Conservation (phyloP, 2,113 vertebrate species). For the Pyrgilauda ruficollis region DNA sequence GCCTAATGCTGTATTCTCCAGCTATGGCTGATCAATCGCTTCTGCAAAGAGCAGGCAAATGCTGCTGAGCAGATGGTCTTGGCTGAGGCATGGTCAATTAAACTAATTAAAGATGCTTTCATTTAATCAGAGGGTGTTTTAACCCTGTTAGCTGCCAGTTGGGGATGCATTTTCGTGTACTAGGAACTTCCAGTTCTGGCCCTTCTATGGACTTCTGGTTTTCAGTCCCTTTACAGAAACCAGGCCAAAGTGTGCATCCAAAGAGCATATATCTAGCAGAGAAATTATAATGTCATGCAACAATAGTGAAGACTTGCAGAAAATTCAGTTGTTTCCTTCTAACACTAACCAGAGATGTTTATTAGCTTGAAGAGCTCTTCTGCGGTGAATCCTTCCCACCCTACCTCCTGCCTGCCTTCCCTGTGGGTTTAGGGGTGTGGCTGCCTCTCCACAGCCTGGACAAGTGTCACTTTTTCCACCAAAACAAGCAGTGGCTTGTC, state of each 20-base stretch:
- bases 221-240: background rate
- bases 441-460: background rate
- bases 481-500: background rate
- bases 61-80: conserved; percentile 64
- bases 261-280: background rate
- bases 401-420: background rate
- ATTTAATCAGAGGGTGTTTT: conserved; percentile 69
- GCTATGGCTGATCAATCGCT: conserved; percentile 66
- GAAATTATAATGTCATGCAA: background rate
- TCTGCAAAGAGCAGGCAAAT: conserved; percentile 52
- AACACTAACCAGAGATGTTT: background rate
- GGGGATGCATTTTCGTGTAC: background rate
- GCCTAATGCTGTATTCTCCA: conserved; percentile 55
- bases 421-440: background rate
- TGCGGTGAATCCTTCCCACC: background rate
- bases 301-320: background rate
- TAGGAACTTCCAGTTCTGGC: conserved; percentile 30
- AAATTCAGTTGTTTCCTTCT: background rate
- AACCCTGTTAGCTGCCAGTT: conserved; percentile 60
- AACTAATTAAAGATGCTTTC: conserved; percentile 66
- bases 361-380: background rate
- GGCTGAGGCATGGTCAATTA: conserved; percentile 67
- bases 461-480: background rate
- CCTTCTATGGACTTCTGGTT: background rate
- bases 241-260: background rate